Percentiles rank a stretch among this genome's conserved stretches.
These are phyloP conservation scores for Microplitis manilae DNA, from an alignment of 2,888 invertebrate species.

Conservation along the genomic window DNA sequence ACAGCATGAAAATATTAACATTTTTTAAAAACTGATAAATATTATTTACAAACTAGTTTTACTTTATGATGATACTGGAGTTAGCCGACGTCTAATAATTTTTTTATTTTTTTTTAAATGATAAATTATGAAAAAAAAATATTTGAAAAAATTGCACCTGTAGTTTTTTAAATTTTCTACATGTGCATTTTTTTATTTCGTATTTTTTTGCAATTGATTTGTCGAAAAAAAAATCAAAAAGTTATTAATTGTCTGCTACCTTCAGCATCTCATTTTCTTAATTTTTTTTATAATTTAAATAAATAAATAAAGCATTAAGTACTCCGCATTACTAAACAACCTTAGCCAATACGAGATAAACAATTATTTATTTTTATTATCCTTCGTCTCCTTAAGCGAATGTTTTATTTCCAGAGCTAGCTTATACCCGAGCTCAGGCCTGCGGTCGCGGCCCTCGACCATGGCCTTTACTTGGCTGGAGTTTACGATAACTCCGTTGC, in stretches of 20 bases:
- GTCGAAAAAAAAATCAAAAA: too few species aligned
- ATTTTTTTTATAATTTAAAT: too few species aligned
- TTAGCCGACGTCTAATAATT: too few species aligned
- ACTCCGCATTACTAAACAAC: neutral
- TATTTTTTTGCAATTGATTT: too few species aligned
- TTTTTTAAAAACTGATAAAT: neutral
- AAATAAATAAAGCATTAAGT: neutral
- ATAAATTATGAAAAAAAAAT: too few species aligned
- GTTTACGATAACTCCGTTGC: conserved; percentile 86
- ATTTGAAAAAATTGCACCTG: too few species aligned
- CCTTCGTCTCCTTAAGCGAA: conserved; percentile 14
- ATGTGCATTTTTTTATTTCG: too few species aligned
- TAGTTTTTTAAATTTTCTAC: too few species aligned
- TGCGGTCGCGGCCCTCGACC: conserved; percentile 89
- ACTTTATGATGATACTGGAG: neutral
- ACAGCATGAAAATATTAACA: neutral
- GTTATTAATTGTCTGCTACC: too few species aligned
- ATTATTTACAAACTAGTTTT: neutral
- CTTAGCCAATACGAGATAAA: neutral
- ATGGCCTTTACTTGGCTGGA: conserved; percentile 87
- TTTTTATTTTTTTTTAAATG: too few species aligned
- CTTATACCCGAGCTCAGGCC: conserved; percentile 91
- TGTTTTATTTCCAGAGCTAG: conserved; percentile 87
- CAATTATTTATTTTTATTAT: conserved; percentile 10
- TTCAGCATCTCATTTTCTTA: too few species aligned